phyloP scores from a whole-genome alignment of 2,113 vertebrate genomes.

The Petrocephalus microphthalmus region DNA sequence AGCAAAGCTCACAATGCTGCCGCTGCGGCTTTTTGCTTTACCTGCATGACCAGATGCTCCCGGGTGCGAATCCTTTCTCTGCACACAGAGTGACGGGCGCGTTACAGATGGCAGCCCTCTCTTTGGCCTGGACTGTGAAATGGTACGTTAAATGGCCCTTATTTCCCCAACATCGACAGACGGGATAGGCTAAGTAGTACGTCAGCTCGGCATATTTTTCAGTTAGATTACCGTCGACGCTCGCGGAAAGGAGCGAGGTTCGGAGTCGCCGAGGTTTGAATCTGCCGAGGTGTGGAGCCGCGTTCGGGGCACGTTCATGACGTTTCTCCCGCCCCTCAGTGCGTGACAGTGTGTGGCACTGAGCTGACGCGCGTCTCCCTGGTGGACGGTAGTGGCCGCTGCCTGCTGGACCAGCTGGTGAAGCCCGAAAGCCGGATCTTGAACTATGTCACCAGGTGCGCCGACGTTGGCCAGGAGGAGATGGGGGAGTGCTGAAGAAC shows the following conservation, averaged over 20 bases:
- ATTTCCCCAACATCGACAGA: background rate
- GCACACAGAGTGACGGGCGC: slow-evolving; percentile 48
- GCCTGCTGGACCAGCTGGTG: slow-evolving; percentile 76
- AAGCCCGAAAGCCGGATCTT: slow-evolving; percentile 67
- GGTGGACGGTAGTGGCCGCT: slow-evolving; percentile 68
- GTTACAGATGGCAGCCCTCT: slow-evolving; percentile 77
- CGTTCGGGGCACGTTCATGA: background rate
- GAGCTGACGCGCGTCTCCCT: slow-evolving; percentile 75
- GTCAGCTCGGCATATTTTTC: background rate
- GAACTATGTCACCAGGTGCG: slow-evolving; percentile 76
- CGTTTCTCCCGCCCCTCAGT: slow-evolving; percentile 54
- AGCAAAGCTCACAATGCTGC: background rate
- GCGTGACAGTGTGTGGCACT: slow-evolving; percentile 63
- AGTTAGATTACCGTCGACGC: background rate
- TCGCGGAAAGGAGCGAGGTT: background rate
- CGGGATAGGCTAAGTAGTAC: background rate
- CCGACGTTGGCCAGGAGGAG: background rate
- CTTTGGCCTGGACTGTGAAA: slow-evolving; percentile 87
- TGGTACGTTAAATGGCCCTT: slow-evolving; percentile 62
- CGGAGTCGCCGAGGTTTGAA: background rate
- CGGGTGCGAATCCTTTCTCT: slow-evolving; percentile 59
- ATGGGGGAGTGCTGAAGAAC: background rate
- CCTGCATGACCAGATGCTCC: slow-evolving; percentile 55
- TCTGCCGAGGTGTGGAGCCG: background rate
- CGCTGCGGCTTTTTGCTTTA: background rate